Evolutionary conservation across 1,140 invertebrate species (phyloP), one percentile per base, ranked within the genome.

Genomic region (Tetramorium simillimum): DNA sequence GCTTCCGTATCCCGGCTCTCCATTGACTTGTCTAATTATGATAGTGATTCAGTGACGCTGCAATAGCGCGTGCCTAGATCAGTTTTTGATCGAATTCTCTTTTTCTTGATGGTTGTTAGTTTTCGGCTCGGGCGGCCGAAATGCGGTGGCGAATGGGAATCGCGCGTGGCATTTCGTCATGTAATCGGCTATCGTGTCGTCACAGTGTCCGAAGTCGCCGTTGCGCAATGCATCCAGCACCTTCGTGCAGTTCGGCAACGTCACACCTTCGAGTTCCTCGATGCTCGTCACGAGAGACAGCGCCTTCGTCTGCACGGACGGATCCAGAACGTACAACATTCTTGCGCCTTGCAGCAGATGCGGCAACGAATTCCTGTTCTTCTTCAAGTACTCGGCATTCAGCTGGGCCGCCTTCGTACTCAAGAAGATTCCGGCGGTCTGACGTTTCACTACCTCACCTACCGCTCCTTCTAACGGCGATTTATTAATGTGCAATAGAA

Each of bases 201-300:
- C 97, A 93, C 97, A 97, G 46, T 95, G 94, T 0, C 98, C 98
- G 92, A 98, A 98, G 88, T 98, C 97, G 63, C 97, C 98, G 76
- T 96, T 96, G 86, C 96, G 96, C 91, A 99, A 96, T 86, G 97
- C 96, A 84, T 97, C 96, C 75, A 98, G 95, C 28, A 98, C 97
- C 87, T 97, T 97, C 76, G 96, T 97, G 95, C 98, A 98, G 92
- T 96, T 97, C 97, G 98, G 77, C 24, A 95, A 77, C n/a, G 89
- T 96, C 88, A 97, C 95, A 91, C 96, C 96, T 76, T 96, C 94
- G 60, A 96, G 92, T 90, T 95, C 94, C 46, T 96, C 96, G 67
- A 97, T 94, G 88, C 95, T 95, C 49, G 96, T 97, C 77, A 96
- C 96, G 37, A 97, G 93, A 76, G 93, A 93, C n/a, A 97, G 94